Conservation (phyloP, 37 sponge, comb jelly and placozoan genomes). For the Chondrilla cf. caribensis region DNA sequence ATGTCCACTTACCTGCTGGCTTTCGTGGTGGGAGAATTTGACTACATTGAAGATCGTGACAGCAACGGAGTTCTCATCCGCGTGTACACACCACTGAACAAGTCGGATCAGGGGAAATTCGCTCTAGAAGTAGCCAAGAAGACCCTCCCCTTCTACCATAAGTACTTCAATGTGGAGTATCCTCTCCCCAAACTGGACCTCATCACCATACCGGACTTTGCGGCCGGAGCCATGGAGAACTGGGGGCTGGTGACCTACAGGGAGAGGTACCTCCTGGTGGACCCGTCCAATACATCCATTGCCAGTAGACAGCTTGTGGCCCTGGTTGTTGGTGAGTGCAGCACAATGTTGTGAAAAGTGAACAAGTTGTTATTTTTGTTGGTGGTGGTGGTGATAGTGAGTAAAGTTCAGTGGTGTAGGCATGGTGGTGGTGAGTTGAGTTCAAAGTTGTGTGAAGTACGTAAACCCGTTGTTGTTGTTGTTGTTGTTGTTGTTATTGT, state of each 20-base stretch:
- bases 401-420: background rate
- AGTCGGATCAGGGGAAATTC: constrained; percentile 84
- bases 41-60: constrained; percentile 75
- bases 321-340: constrained; percentile 78
- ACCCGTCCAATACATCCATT: constrained; percentile 72
- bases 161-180: constrained; percentile 84
- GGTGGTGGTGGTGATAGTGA: background rate
- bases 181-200: constrained; percentile 94
- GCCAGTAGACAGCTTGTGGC: constrained; percentile 86
- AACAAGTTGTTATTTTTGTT: background rate
- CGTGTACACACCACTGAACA: constrained; percentile 90
- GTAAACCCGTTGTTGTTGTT: too few relatives aligned
- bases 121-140: constrained; percentile 88
- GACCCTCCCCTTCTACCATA: constrained; percentile 88
- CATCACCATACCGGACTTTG: constrained; percentile 93
- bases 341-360: background rate
- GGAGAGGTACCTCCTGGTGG: constrained; percentile 82
- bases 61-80: constrained; percentile 79
- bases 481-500: too few relatives aligned
- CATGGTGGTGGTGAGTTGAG: too few relatives aligned
- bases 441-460: too few relatives aligned
- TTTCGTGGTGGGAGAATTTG: constrained; percentile 96
- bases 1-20: constrained; percentile 96
- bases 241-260: constrained; percentile 92
- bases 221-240: constrained; percentile 93